phyloP scores from a whole-genome alignment of 2,888 invertebrate genomes.

The Invenusta paracnida region DNA sequence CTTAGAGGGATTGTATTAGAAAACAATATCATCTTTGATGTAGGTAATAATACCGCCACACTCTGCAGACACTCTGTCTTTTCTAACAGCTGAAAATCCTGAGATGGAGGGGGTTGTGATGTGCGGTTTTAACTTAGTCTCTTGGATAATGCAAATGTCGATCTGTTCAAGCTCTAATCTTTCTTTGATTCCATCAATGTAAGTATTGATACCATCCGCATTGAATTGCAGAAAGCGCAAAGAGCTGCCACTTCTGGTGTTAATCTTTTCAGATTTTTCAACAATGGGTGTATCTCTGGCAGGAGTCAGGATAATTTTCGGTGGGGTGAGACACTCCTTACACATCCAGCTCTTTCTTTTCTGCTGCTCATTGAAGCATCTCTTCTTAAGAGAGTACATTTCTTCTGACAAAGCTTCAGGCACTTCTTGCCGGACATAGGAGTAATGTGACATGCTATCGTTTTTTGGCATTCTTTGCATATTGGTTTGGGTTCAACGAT shows the following conservation, averaged over 20 bases:
- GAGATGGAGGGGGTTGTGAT: too few species aligned
- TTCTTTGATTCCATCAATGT: conserved; percentile 5
- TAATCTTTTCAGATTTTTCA: not conserved
- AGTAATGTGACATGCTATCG: not conserved
- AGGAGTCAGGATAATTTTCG: not conserved
- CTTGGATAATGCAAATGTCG: not conserved
- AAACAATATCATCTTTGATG: conserved; percentile 6
- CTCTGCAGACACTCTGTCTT: not conserved
- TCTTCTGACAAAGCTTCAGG: not conserved
- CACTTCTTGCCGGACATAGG: not conserved
- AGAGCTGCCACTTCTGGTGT: not conserved
- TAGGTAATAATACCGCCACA: not conserved
- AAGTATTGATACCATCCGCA: not conserved
- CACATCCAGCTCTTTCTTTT: not conserved
- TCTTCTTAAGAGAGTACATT: not conserved
- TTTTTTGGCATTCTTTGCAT: not conserved
- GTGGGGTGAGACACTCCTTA: not conserved
- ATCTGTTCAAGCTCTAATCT: not conserved
- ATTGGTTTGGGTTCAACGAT: not conserved
- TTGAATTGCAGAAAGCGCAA: not conserved
- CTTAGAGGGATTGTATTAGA: not conserved
- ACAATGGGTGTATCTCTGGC: not conserved
- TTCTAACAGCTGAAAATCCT: not conserved
- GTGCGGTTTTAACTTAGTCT: too few species aligned
- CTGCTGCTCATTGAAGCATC: not conserved